These are phyloP conservation scores for Uropsilus gracilis DNA, from an alignment of 2,113 vertebrate genomes.

Conservation along the genomic window DNA sequence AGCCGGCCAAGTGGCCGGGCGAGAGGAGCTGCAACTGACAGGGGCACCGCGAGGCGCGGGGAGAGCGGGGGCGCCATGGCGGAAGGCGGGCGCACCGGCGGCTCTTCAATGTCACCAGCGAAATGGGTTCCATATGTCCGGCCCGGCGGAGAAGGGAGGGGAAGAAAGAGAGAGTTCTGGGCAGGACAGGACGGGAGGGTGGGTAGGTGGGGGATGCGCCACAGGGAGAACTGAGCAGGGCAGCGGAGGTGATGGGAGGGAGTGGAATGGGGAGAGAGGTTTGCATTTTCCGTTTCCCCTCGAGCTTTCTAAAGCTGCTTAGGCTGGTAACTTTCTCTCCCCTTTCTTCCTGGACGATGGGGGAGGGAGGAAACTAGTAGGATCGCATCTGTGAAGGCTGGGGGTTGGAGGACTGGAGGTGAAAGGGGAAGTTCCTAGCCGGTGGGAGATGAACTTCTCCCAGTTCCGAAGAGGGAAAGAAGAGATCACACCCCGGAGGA, in stretches of 20 bases:
- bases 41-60: slow-evolving; percentile 75
- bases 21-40: slow-evolving; percentile 77
- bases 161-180: background rate
- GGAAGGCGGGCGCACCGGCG: slow-evolving; percentile 84
- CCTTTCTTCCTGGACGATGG: slow-evolving; percentile 50
- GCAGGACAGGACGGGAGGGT: background rate
- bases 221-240: background rate
- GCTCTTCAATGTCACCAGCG: slow-evolving; percentile 85
- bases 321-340: background rate
- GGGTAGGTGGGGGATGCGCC: background rate
- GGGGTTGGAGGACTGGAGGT: slow-evolving; percentile 5
- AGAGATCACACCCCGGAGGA: background rate
- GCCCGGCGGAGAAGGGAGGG: slow-evolving; percentile 58
- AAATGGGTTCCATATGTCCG: slow-evolving; percentile 90
- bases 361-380: background rate
- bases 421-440: slow-evolving; percentile 47
- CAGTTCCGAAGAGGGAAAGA: background rate
- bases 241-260: background rate
- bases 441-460: background rate
- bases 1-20: slow-evolving; percentile 77
- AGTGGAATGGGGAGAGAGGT: background rate
- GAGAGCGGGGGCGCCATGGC: slow-evolving; percentile 83
- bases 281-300: slow-evolving; percentile 21
- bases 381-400: background rate
- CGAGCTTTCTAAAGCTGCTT: slow-evolving; percentile 35